These are phyloP conservation scores for Eupithecia centaureata DNA, from an alignment of 2,888 invertebrate species.

Conservation along the genomic window DNA sequence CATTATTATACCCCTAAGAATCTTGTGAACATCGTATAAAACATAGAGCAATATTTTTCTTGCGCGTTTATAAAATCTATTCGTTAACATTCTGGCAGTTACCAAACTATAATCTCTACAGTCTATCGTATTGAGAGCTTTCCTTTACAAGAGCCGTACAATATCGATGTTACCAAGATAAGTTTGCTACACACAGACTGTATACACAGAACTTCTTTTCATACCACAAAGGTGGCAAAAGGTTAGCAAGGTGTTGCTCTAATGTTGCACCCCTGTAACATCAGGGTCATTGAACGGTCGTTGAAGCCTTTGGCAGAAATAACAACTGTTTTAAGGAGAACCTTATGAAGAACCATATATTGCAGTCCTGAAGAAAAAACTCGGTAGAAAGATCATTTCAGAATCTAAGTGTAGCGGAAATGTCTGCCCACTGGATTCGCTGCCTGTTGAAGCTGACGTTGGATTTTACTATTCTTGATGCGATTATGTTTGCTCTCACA, in stretches of 20 bases:
- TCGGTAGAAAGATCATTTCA: too few species aligned
- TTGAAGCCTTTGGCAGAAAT: too few species aligned
- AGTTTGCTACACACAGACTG: not conserved
- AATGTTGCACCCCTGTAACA: too few species aligned
- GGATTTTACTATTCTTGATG: not conserved
- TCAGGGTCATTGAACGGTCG: too few species aligned
- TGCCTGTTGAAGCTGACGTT: not conserved
- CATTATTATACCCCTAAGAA: not conserved
- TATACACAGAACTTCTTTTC: too few species aligned
- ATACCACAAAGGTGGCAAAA: too few species aligned
- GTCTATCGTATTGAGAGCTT: not conserved
- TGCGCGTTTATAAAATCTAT: not conserved
- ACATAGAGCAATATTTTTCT: not conserved
- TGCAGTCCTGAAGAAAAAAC: too few species aligned
- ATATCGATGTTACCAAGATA: not conserved
- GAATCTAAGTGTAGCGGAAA: too few species aligned
- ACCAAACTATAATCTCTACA: not conserved
- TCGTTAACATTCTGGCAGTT: not conserved
- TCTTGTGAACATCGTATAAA: not conserved
- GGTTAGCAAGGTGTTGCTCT: too few species aligned
- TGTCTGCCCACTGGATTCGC: too few species aligned
- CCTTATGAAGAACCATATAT: too few species aligned
- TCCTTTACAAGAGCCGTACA: not conserved
- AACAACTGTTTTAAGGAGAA: too few species aligned
- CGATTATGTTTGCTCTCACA: not conserved